Evolutionary conservation across 2,113 vertebrate species (phyloP).

Genomic region (Ascaphus truei): DNA sequence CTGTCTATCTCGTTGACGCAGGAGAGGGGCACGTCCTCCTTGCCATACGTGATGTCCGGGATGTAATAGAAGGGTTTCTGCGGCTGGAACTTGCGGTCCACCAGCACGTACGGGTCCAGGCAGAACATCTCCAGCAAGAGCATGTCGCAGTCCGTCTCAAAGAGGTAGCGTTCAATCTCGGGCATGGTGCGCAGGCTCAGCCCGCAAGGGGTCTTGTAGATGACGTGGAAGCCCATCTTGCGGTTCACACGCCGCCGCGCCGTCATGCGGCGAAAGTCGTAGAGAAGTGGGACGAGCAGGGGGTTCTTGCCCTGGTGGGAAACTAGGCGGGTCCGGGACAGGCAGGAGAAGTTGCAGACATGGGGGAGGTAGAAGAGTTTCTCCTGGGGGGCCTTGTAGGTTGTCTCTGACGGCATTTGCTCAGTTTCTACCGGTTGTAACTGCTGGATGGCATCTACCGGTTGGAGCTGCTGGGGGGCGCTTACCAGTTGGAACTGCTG

Average conservation of each 20-base stretch:
- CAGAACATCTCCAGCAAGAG: conserved; percentile 98
- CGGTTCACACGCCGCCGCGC: conserved; percentile 88
- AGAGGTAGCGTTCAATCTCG: conserved; percentile 93
- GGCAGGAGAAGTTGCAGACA: conserved; percentile 75
- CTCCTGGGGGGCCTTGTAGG: conserved; percentile 86
- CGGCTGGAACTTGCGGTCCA: conserved; percentile 90
- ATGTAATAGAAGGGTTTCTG: conserved; percentile 92
- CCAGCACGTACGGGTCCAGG: conserved; percentile 91
- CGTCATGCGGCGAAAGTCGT: conserved; percentile 93
- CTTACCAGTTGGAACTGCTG: no score
- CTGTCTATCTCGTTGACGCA: conserved; percentile 95
- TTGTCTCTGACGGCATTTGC: conserved; percentile 73
- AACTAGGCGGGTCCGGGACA: conserved; percentile 73
- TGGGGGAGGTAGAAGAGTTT: conserved; percentile 90
- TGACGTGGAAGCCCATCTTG: conserved; percentile 95
- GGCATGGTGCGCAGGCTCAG: conserved; percentile 88
- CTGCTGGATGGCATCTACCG: rapidly evolving
- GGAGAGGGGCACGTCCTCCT: conserved; percentile 88
- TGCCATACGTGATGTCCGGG: conserved; percentile 83
- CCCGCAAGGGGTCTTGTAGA: conserved; percentile 93
- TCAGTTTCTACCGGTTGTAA: conserved; percentile 60
- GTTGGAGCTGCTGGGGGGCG: no score
- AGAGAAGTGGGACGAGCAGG: conserved; percentile 84
- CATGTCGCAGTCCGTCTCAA: conserved; percentile 87
- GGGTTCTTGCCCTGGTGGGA: conserved; percentile 84